Evolutionary conservation across 2,888 invertebrate species (phyloP).

Genomic region (Torymus texanus): DNA sequence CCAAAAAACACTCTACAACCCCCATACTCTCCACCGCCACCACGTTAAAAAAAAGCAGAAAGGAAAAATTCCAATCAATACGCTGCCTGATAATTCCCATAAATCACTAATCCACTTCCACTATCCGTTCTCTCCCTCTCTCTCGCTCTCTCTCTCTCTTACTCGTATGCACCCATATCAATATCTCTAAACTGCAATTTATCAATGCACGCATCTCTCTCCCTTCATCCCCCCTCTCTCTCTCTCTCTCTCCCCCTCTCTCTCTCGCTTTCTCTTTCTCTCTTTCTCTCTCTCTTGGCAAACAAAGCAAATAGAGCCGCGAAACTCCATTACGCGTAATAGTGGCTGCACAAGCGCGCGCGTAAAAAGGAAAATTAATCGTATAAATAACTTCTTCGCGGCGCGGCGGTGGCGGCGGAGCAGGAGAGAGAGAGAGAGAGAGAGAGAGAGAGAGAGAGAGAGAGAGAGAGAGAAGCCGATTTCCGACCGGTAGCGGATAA

Average conservation of each 20-base stretch:
- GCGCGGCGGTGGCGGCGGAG: neutral
- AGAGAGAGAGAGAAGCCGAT: constrained; percentile 35
- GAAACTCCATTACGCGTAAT: constrained; percentile 42
- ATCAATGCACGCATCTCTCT: constrained; percentile 3
- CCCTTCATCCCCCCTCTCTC: neutral
- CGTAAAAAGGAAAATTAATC: constrained; percentile 44
- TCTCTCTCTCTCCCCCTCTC: neutral
- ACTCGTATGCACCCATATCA: constrained; percentile 13
- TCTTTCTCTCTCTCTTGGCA: neutral
- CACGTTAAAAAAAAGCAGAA: no score
- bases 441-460: constrained; percentile 20
- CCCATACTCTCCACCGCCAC: no score
- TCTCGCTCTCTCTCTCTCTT: no score
- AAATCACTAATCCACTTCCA: constrained; percentile 41
- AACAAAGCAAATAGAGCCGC: neutral
- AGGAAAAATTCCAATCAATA: constrained; percentile 15
- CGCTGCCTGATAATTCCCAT: constrained; percentile 28
- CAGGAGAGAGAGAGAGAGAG: constrained; percentile 11
- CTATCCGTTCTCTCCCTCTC: neutral
- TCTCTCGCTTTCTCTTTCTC: neutral
- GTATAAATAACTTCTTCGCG: constrained; percentile 41
- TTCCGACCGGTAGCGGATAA: constrained; percentile 23
- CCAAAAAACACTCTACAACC: no score
- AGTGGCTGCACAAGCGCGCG: constrained; percentile 6
- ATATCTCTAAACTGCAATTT: constrained; percentile 39